These are phyloP conservation scores for Drosophila bocki DNA, from an alignment of 1,140 invertebrate genomes.

Conservation along the genomic window DNA sequence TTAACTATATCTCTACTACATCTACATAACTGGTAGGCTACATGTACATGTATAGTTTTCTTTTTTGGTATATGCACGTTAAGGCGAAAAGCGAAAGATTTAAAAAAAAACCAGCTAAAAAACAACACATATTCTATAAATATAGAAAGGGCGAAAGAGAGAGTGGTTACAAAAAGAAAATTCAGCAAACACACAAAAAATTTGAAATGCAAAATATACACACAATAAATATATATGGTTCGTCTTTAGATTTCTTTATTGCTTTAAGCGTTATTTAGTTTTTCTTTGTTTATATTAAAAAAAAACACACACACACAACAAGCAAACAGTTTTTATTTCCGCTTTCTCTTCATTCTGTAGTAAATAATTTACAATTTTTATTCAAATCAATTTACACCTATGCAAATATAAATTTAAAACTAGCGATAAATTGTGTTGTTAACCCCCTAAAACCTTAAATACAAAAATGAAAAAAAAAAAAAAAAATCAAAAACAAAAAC, in stretches of 20 bases:
- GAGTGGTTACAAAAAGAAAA: conserved; percentile 29
- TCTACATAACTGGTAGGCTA: conserved; percentile 47
- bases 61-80: conserved; percentile 35
- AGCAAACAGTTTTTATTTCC: conserved; percentile 61
- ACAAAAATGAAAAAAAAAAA: conserved; percentile 40
- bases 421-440: conserved; percentile 78
- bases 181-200: conserved; percentile 42
- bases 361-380: conserved; percentile 65
- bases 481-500: conserved; percentile 42
- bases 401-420: conserved; percentile 53
- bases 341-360: conserved; percentile 68
- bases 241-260: conserved; percentile 71
- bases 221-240: conserved; percentile 57
- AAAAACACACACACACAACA: conserved; percentile 50
- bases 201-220: conserved; percentile 43
- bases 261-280: conserved; percentile 85
- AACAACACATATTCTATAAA: conserved; percentile 48
- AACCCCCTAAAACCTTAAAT: conserved; percentile 42
- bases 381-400: conserved; percentile 66
- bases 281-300: conserved; percentile 80
- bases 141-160: conserved; percentile 31
- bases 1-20: conserved; percentile 47
- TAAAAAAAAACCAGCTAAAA: conserved; percentile 26
- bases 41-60: conserved; percentile 43
- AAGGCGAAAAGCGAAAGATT: conserved; percentile 17